Conservation (phyloP, 2,888 invertebrate genomes). For the Chorisops tibialis region DNA sequence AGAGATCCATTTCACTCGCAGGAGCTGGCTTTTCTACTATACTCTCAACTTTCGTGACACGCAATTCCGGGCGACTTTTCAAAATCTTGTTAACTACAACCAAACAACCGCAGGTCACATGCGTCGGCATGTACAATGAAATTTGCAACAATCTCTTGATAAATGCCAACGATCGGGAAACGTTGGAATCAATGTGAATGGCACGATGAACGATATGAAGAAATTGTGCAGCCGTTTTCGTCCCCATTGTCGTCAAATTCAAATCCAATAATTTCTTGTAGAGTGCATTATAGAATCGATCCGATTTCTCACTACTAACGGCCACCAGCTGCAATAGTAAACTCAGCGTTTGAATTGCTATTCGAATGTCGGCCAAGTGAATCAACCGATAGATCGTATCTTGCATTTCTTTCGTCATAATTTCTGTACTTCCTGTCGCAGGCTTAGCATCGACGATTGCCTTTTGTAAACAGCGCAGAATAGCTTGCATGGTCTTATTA, state of each 20-base stretch:
- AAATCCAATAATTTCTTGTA: slow-evolving; percentile 83
- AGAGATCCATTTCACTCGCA: slow-evolving; percentile 38
- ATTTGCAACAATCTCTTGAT: slow-evolving; percentile 76
- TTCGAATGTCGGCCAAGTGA: slow-evolving; percentile 73
- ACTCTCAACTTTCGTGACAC: slow-evolving; percentile 39
- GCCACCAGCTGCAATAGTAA: slow-evolving; percentile 45
- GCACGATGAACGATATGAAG: slow-evolving; percentile 85
- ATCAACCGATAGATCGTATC: slow-evolving; percentile 78
- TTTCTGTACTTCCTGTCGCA: slow-evolving; percentile 41
- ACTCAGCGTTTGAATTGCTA: slow-evolving; percentile 55
- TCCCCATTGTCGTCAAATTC: slow-evolving; percentile 57
- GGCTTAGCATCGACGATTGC: slow-evolving; percentile 55
- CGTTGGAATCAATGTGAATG: slow-evolving; percentile 72
- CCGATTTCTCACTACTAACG: slow-evolving; percentile 46
- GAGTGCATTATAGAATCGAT: slow-evolving; percentile 76
- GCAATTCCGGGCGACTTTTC: slow-evolving; percentile 64
- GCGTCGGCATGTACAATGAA: slow-evolving; percentile 67
- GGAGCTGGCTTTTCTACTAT: slow-evolving; percentile 5
- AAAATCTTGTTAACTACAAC: slow-evolving; percentile 57
- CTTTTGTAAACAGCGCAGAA: slow-evolving; percentile 78
- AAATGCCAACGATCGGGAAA: slow-evolving; percentile 73
- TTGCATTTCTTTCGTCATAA: slow-evolving; percentile 50
- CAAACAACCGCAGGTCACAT: slow-evolving; percentile 78
- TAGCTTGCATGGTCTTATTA: slow-evolving; percentile 77
- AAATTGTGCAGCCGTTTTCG: slow-evolving; percentile 70